Conservation (phyloP, 2,797 vertebrate genomes). For the Anguilla obscura region DNA sequence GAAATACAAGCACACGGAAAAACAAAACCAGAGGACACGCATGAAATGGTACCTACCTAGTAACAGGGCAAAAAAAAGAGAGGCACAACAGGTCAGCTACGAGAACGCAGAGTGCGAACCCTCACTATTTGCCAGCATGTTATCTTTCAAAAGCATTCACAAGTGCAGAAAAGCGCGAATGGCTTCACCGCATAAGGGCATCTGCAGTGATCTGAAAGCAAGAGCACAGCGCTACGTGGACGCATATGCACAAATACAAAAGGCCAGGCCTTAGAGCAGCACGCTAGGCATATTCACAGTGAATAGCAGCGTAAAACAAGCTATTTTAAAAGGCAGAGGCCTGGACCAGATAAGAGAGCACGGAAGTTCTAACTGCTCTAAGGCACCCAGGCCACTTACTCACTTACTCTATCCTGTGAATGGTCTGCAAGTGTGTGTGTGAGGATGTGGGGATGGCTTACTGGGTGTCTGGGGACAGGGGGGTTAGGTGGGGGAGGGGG, state of each 20-base stretch:
- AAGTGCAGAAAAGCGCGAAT: neutral
- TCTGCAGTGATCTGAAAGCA: neutral
- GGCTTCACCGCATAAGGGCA: neutral
- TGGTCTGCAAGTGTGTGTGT: slow-evolving; percentile 7
- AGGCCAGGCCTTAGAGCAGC: neutral
- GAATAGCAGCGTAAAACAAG: slow-evolving; percentile 16
- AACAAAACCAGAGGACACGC: neutral
- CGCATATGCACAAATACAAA: neutral
- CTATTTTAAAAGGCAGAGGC: slow-evolving; percentile 28
- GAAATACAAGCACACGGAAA: neutral
- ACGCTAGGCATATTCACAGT: neutral
- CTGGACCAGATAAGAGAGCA: neutral
- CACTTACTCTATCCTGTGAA: neutral
- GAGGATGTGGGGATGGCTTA: slow-evolving; percentile 24
- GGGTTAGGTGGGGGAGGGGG: slow-evolving; percentile 32
- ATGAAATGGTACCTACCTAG: neutral
- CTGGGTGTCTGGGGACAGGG: slow-evolving; percentile 3
- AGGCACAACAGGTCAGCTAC: neutral
- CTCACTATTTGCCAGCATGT: neutral
- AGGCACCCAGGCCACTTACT: neutral
- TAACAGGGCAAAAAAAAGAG: neutral
- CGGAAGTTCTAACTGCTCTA: slow-evolving; percentile 6
- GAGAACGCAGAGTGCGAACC: neutral
- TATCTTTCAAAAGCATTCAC: neutral
- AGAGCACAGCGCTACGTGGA: no score